These are phyloP conservation scores for Cyclina sinensis DNA, from an alignment of 1,140 invertebrate species.

Conservation along the genomic window DNA sequence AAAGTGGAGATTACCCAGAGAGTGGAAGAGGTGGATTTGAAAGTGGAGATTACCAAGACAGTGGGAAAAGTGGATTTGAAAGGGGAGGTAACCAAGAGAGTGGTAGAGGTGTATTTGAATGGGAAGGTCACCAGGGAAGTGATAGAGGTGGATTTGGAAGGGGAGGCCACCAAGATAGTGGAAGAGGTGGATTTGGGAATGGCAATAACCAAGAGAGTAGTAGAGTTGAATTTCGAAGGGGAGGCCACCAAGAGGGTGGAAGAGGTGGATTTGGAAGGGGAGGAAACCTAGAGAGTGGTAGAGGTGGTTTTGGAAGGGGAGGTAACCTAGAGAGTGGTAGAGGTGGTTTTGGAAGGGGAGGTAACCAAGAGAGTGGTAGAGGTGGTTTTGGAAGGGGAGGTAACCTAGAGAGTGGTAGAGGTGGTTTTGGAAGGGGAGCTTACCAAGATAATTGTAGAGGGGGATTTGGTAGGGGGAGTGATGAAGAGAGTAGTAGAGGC, in stretches of 20 bases:
- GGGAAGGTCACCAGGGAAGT: background rate
- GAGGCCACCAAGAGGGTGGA: background rate
- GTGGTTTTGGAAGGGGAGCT: background rate
- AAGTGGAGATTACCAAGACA: background rate
- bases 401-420: background rate
- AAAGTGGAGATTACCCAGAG: background rate
- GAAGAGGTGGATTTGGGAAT: slow-evolving; percentile 14
- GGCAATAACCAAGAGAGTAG: background rate
- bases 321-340: background rate
- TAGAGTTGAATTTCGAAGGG: slow-evolving; percentile 5
- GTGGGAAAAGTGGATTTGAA: background rate
- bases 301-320: background rate
- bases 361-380: background rate
- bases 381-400: background rate
- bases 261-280: slow-evolving; percentile 11
- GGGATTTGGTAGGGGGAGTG: slow-evolving; percentile 34
- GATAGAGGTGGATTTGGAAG: slow-evolving; percentile 26
- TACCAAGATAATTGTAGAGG: slow-evolving; percentile 1
- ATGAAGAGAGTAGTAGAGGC: slow-evolving; percentile 11
- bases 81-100: no score
- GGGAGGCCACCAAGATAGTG: background rate
- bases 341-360: background rate
- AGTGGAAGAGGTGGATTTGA: background rate
- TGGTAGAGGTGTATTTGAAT: no score
- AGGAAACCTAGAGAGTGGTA: background rate